Evolutionary conservation across 2,888 invertebrate species (phyloP).

Genomic region (Heliconius aoede): DNA sequence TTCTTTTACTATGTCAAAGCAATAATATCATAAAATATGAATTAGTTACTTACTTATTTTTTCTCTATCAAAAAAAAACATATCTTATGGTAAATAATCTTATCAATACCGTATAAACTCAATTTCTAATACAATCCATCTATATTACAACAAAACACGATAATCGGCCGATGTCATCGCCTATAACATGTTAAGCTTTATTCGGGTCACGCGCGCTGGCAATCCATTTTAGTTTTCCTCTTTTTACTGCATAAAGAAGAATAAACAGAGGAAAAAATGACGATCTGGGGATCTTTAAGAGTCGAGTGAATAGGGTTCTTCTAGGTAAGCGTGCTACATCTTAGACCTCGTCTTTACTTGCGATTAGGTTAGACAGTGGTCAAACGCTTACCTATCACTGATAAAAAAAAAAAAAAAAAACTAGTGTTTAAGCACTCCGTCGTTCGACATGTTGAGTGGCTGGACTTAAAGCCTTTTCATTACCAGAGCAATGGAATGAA

Average conservation of each 20-base stretch:
- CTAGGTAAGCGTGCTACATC: too few relatives aligned
- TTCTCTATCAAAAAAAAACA: background rate
- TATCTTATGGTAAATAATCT: background rate
- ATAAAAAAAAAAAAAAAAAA: too few relatives aligned
- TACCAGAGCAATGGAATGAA: too few relatives aligned
- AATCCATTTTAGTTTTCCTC: constrained; percentile 30
- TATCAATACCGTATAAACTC: background rate
- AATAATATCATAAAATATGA: background rate
- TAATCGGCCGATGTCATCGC: constrained; percentile 28
- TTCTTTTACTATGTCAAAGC: background rate
- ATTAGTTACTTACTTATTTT: background rate
- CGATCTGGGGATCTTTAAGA: too few relatives aligned
- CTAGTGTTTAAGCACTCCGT: background rate
- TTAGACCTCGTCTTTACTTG: too few relatives aligned
- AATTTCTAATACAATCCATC: constrained; percentile 10
- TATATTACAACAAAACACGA: constrained; percentile 8
- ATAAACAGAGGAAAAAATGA: too few relatives aligned
- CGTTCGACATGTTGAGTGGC: too few relatives aligned
- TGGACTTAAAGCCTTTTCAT: too few relatives aligned
- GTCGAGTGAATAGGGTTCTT: too few relatives aligned
- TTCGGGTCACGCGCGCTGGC: constrained; percentile 44
- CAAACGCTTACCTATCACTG: too few relatives aligned
- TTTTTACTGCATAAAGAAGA: background rate
- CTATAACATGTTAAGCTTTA: constrained; percentile 35
- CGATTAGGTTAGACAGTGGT: too few relatives aligned